A percentile compares a stretch with the other conserved stretches of the same genome.
phyloP scores from a whole-genome alignment of 2,797 vertebrate genomes.

The Lemur catta region DNA sequence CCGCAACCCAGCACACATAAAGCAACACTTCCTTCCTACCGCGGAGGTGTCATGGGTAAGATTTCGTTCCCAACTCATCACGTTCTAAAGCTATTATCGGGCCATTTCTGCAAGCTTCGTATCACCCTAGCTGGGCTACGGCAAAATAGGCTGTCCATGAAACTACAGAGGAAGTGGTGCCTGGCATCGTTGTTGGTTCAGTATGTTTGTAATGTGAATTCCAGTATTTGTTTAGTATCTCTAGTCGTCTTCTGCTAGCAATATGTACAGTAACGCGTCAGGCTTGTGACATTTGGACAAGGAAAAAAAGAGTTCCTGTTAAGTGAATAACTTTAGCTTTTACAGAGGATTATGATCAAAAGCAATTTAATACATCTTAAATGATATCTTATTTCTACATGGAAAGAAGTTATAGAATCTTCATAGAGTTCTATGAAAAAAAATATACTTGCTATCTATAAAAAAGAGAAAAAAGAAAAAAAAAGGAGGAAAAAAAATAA shows the following conservation, averaged over 20 bases:
- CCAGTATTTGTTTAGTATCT: slow-evolving; percentile 91
- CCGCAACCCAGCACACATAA: background rate
- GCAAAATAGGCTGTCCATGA: slow-evolving; percentile 85
- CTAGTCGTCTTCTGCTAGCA: slow-evolving; percentile 94
- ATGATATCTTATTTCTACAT: slow-evolving; percentile 82
- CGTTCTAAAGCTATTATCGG: slow-evolving; percentile 73
- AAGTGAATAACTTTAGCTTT: slow-evolving; percentile 94
- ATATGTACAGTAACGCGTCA: slow-evolving; percentile 94
- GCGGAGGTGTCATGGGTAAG: background rate
- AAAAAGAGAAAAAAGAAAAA: slow-evolving; percentile 82
- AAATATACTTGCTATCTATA: slow-evolving; percentile 81
- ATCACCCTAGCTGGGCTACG: slow-evolving; percentile 84
- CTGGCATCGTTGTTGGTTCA: slow-evolving; percentile 87
- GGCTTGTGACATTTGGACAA: slow-evolving; percentile 92
- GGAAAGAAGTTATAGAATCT: slow-evolving; percentile 82
- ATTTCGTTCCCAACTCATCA: slow-evolving; percentile 50
- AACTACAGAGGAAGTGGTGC: slow-evolving; percentile 80
- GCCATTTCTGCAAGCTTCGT: slow-evolving; percentile 80
- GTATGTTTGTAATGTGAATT: slow-evolving; percentile 90
- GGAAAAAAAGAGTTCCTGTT: slow-evolving; percentile 82
- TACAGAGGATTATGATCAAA: slow-evolving; percentile 82
- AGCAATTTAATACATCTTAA: slow-evolving; percentile 82
- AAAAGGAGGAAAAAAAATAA: slow-evolving; percentile 78
- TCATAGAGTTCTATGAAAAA: slow-evolving; percentile 84
- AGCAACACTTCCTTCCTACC: slow-evolving; percentile 2